phyloP scores from a whole-genome alignment of 2,888 invertebrate species.

The Tenthredo distinguenda region DNA sequence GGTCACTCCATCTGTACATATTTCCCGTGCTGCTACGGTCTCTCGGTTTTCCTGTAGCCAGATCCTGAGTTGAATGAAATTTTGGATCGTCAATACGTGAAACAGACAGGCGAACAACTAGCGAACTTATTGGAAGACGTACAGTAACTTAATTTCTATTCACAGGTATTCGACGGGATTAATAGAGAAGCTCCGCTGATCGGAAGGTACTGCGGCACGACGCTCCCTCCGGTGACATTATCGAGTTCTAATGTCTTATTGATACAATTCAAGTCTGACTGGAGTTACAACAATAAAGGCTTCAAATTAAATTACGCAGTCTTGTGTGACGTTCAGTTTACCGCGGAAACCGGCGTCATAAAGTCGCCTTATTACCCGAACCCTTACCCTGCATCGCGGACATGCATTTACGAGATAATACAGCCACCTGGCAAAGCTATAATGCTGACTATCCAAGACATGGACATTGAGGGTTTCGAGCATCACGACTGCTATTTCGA shows the following conservation, averaged over 20 bases:
- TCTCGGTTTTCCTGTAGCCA: neutral
- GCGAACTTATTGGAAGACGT: neutral
- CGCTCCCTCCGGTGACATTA: constrained; percentile 81
- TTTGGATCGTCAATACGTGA: neutral
- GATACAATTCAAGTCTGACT: constrained; percentile 83
- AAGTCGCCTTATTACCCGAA: constrained; percentile 89
- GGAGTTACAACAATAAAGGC: constrained; percentile 79
- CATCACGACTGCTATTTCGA: constrained; percentile 80
- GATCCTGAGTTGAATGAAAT: neutral
- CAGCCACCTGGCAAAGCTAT: constrained; percentile 84
- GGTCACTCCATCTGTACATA: constrained; percentile 76
- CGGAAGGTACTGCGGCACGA: constrained; percentile 88
- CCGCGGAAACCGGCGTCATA: constrained; percentile 82
- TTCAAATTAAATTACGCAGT: constrained; percentile 83
- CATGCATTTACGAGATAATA: constrained; percentile 86
- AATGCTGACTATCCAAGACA: constrained; percentile 83
- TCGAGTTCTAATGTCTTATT: constrained; percentile 82
- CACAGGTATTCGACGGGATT: constrained; percentile 85
- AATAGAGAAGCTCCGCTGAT: constrained; percentile 82
- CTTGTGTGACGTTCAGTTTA: constrained; percentile 84
- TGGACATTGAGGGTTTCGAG: constrained; percentile 82
- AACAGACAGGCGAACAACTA: neutral
- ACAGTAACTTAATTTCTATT: constrained; percentile 57
- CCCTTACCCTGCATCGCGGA: constrained; percentile 82
- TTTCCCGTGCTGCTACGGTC: neutral